Evolutionary conservation across 2,113 vertebrate species (phyloP), one percentile per base, ranked within the genome.

Genomic region (Halichoeres trimaculatus): DNA sequence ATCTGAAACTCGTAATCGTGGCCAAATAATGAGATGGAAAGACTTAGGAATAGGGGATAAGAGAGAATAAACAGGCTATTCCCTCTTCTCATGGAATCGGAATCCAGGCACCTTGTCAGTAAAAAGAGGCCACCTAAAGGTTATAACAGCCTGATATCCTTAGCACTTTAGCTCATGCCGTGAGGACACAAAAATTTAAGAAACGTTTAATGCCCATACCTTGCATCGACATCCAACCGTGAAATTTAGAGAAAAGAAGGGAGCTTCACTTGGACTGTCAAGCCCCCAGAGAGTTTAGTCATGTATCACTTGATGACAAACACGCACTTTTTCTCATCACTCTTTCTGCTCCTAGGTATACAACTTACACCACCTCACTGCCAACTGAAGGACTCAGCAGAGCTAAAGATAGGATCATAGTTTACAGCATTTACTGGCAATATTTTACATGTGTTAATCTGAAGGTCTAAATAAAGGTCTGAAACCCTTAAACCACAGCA

Each of bases 361-460:
- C 72, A 57, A 80, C 47, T 68, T 71, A 64, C 10, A 14, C 55
- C 54, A 71, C 53, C 59, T 41, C 38, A 75, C 56, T 54, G 71
- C 36, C 47, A 64, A 51, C 64, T 11, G 54, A 41, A 65, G 14
- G 52, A 53, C 38, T 19, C 22, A 30, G 26, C n/a, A n/a, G n/a
- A n/a, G n/a, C n/a, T n/a, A n/a, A n/a, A n/a, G n/a, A n/a, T n/a
- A n/a, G 35, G 10, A 72, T 55, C 9, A 35, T 10, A 43, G 41
- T 13, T 12, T 70, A n/a, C 36, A 24, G n/a, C 24, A 40, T 52
- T 47, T n/a, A 34, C 12, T 36, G n/a, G 41, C 38, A 30, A 45
- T 23, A 13, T 19, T 19, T 58, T 41, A 70, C 43, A 56, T 26
- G n/a, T 56, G 20, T 19, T 51, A 50, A 50, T 20, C 20, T 23